phyloP scores from a whole-genome alignment of 2,113 vertebrate species.

The Tapirus terrestris region DNA sequence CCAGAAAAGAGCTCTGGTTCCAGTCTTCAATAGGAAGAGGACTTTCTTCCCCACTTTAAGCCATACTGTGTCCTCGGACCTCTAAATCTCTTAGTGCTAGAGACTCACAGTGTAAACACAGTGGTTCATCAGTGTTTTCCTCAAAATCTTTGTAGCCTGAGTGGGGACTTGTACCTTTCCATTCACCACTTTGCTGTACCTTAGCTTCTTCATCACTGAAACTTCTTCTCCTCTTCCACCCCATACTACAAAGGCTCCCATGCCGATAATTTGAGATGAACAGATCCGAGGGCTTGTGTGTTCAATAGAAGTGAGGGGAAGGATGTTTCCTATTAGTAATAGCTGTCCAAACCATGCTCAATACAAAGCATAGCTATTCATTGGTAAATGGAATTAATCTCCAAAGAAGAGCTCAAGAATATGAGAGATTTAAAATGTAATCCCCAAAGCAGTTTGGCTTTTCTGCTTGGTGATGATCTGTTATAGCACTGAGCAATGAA shows the following conservation, averaged over 20 bases:
- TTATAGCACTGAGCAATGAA: slow-evolving; percentile 25
- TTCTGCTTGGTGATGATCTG: slow-evolving; percentile 22
- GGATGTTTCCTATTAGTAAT: not conserved
- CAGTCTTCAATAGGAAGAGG: not conserved
- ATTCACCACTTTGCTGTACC: not conserved
- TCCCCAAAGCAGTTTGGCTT: not conserved
- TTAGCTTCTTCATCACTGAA: not conserved
- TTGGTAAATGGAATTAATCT: slow-evolving; percentile 40
- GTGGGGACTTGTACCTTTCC: too few species aligned
- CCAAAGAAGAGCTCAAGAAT: not conserved
- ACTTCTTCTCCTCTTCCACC: not conserved
- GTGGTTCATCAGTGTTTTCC: not conserved
- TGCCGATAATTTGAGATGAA: not conserved
- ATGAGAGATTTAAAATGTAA: not conserved
- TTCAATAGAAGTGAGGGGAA: not conserved
- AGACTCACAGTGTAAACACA: not conserved
- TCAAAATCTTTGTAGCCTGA: not conserved
- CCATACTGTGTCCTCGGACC: not conserved
- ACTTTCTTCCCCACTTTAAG: not conserved
- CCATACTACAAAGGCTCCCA: not conserved
- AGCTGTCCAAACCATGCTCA: not conserved
- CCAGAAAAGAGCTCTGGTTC: not conserved
- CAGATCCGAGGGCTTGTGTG: not conserved
- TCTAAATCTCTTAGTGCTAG: not conserved
- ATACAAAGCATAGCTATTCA: not conserved